These are phyloP conservation scores for Lagopus muta DNA, from an alignment of 2,113 vertebrate genomes.

Conservation along the genomic window DNA sequence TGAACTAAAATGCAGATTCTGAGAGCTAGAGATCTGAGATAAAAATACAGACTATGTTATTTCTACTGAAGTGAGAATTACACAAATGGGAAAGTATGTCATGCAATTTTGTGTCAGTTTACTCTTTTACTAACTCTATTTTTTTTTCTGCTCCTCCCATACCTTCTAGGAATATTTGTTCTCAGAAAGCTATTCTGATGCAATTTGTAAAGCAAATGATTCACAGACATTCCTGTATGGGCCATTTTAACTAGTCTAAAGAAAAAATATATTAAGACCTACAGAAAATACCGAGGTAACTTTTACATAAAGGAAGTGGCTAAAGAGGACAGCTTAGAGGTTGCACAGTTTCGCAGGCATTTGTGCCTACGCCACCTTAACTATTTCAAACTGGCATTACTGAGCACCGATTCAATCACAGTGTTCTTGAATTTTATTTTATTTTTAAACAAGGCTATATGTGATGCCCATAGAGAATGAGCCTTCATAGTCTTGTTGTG, in stretches of 20 bases:
- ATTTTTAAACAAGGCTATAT: not conserved
- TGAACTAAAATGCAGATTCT: not conserved
- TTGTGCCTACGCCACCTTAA: not conserved
- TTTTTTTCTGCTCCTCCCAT: not conserved
- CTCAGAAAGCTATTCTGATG: not conserved
- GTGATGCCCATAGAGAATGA: not conserved
- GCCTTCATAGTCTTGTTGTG: not conserved
- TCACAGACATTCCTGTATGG: not conserved
- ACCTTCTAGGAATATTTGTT: constrained; percentile 8
- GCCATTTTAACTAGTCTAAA: not conserved
- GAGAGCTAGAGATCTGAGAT: not conserved
- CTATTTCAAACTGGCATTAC: not conserved
- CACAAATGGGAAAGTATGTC: not conserved
- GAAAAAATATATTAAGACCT: not conserved
- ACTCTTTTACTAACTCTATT: not conserved
- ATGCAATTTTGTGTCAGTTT: not conserved
- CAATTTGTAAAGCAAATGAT: not conserved
- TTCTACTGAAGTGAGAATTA: not conserved
- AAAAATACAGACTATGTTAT: not conserved
- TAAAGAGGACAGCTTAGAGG: not conserved
- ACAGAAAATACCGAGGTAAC: not conserved
- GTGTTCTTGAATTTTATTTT: not conserved
- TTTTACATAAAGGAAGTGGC: not conserved
- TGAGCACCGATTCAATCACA: not conserved
- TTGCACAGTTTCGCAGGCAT: not conserved